Percentiles rank a stretch among this genome's conserved stretches.
phyloP scores from a whole-genome alignment of 2,888 invertebrate genomes.

The Nowickia ferox region DNA sequence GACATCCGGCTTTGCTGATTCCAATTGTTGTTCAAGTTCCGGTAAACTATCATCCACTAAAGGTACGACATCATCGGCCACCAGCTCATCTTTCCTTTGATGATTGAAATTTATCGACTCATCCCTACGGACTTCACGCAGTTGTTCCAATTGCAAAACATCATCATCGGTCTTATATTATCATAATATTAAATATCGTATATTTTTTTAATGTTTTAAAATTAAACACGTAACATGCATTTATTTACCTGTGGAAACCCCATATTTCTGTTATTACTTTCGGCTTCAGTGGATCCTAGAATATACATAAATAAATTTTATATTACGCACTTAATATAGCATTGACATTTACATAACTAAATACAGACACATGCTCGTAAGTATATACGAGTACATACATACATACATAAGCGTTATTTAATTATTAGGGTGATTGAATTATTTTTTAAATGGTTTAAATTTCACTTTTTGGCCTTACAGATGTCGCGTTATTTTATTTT shows the following conservation, averaged over 20 bases:
- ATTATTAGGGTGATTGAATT: neutral
- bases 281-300: conserved; percentile 59
- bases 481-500: too few relatives aligned
- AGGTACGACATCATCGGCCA: conserved; percentile 67
- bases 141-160: conserved; percentile 84
- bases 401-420: neutral
- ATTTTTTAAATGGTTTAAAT: too few relatives aligned
- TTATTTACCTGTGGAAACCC: conserved; percentile 65
- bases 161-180: conserved; percentile 83
- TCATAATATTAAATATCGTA: conserved; percentile 2
- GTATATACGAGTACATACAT: neutral
- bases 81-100: conserved; percentile 75
- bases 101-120: conserved; percentile 73
- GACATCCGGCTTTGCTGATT: conserved; percentile 78
- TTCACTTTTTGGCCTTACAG: too few relatives aligned
- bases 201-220: neutral
- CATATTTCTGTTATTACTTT: conserved; percentile 60
- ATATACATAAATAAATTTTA: conserved; percentile 2
- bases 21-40: conserved; percentile 80
- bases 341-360: conserved; percentile 12
- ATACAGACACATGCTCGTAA: conserved; percentile 9
- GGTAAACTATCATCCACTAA: conserved; percentile 76
- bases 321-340: conserved; percentile 24
- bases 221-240: neutral
- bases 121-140: conserved; percentile 80